Base-by-base conservation (phyloP, 2,113 vertebrate species). In the Cyprichromis sp. region DNA sequence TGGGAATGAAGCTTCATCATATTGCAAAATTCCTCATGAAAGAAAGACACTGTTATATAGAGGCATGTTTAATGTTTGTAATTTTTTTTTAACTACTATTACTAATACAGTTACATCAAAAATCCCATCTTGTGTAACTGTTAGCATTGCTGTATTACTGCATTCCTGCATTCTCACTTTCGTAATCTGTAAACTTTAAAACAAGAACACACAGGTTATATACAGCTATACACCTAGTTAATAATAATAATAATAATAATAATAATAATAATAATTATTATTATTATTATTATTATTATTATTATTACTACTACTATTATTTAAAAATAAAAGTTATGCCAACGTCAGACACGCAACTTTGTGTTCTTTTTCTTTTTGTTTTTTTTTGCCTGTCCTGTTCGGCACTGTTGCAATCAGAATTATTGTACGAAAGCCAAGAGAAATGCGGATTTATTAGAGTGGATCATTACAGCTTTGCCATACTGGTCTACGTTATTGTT, bases 221-320 rank as follows among this genome's bases (percentile, higher is more conserved):
- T 16, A 26, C 2, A 73, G 38, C 38, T 66, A 66, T 66, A 63
- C 31, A 36, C 17, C 31, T 63, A 12, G 31, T 36, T 63, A 24
- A 24, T 24, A 24, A 24, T 24, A 24, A 24, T 24, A 24, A 24
- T 24, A 24, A 24, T 24, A 24, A 24, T 24, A 21, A 21, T 21
- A 21, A 24, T 24, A 24, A 24, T 24, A 24, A 24, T 24, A 24
- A 24, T 24, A 3, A 19, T 61, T 61, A 59, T 29, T 59, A 5
- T 59, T 57, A 9, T 59, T 59, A 59, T 29, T 57, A 59, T 29
- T 29, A 26, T 14, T 54, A 8, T 8, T 54, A 3, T n/a, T 19
- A 2, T 9, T 52, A 9, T 2, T 52, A n/a, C 0, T 52, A 52
- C 1, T 21, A 11, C 1, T 55, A 29, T 9, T 63, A 36, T n/a